Evolutionary conservation across 35 echinoderm and acorn worm species (phyloP).

Genomic region (Diadema setosum): DNA sequence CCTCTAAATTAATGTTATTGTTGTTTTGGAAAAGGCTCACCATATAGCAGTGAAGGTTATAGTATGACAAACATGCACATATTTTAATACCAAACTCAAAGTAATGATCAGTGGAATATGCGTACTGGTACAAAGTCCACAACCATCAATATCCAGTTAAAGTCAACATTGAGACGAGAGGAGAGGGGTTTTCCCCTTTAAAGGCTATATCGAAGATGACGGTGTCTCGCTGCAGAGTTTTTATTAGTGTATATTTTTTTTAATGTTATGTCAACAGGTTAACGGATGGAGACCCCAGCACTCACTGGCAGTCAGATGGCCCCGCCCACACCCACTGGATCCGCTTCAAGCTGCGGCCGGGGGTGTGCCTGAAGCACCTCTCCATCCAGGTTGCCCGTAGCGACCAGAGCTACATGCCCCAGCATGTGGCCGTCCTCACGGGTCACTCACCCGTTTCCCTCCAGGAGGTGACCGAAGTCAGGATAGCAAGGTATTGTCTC

Average conservation of each 20-base stretch:
- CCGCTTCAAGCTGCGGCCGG: conserved; percentile 52
- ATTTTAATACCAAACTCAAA: no score
- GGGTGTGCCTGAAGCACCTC: conserved; percentile 70
- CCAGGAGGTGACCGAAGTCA: conserved; percentile 75
- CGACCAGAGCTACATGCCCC: conserved; percentile 99
- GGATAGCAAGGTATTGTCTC: conserved; percentile 59
- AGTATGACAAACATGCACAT: no score
- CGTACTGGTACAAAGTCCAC: no score
- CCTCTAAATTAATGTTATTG: no score
- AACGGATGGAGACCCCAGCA: conserved; percentile 59
- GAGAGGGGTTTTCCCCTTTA: no score
- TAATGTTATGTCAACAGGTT: conserved; percentile 31
- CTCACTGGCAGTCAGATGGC: conserved; percentile 96
- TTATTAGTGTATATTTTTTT: neutral
- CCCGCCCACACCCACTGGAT: conserved; percentile 89
- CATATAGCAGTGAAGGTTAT: no score
- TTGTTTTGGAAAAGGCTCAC: no score
- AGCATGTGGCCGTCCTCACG: conserved; percentile 72
- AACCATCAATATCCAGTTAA: no score
- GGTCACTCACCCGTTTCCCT: conserved; percentile 58
- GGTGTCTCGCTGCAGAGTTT: no score
- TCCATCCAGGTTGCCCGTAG: conserved; percentile 69
- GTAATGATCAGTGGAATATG: no score
- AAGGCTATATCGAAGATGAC: no score
- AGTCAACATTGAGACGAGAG: no score